Evolutionary conservation across 2,888 invertebrate species (phyloP), one percentile per base, ranked within the genome.

Genomic region (Molanna angustata): DNA sequence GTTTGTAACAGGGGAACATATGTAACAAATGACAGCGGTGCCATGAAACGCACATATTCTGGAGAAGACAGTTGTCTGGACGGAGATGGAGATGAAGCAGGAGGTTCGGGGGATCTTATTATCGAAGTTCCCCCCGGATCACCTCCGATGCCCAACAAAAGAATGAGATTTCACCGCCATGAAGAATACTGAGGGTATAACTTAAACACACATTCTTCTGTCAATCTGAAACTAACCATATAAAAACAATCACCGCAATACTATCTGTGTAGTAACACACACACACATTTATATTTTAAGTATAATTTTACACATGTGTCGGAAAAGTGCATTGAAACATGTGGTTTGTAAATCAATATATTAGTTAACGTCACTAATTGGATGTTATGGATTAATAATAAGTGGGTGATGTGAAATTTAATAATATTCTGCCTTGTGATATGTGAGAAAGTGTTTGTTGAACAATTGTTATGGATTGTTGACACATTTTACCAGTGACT

Each of bases 91-190:
- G 56, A 53, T 33, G 64, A 62, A 48, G 65, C 52, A 35, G 61
- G 57, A 32, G 62, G 55, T 47, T 61, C 54, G 56, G 71, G 70
- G 31, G 75, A 74, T 65, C 72, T 72, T 18, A 72, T 74, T 27
- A 70, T 74, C 60, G 72, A 74, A 67, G 74, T 73, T 54, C 68
- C 69, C 62, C 69, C 71, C 57, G 62, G 62, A 16, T 55, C 59
- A 41, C 51, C 54, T 22, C 37, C 55, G 43, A 22, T 20, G 2
- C 42, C 46, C 43, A 52, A 50, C 67, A 73, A 73, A 66, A 71
- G 73, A 0, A 62, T 62, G 27, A 67, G 63, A 62, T 69, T 69
- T 48, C 66, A 68, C 63, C 68, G 54, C 22, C 57, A 54, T 50
- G 58, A 56, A 21, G 51, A 53, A 41, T 54, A 56, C 50, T 50